Base-by-base conservation (phyloP, 2,797 vertebrate species). In the Amphiprion clarkii region DNA sequence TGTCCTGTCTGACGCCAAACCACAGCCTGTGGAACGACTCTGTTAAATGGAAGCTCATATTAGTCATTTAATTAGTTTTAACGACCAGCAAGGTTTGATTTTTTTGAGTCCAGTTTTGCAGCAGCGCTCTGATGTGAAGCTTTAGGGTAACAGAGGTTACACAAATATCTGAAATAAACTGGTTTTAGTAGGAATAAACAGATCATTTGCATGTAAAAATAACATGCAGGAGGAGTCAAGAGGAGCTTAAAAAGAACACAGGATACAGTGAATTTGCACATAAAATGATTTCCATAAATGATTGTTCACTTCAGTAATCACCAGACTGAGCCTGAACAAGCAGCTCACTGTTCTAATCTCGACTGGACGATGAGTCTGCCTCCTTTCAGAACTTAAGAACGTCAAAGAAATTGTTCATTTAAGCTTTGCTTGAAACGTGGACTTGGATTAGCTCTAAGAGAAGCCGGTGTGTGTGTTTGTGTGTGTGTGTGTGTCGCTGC, bases 381-480 rank as follows among this genome's bases (percentile, higher is more conserved):
- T 60, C 53, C 27, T 42, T 66, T 68, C 11, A 68, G 63, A 42
- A 58, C 13, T 33, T 31, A 3, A 17, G 16, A 66, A 65, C 21
- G 46, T 12, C 29, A 76, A 67, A 42, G 11, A 85, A 82, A 82
- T 74, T 71, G 59, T 68, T 81, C 3, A 63, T 78, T 72, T 62
- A 10, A 51, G 75, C 42, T 75, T 78, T 46, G 61, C 68, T 75
- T 63, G 16, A 82, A 79, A 67, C 52, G 19, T n/a, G 52, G 33
- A 56, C 31, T 76, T 68, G 5, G 3, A 84, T 90, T 87, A 55
- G 58, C 67, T 51, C 69, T 71, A 83, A 72, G 71, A 83, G 71
- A 44, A 6, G 62, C 59, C 21, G 6, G 6, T 7, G 31, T 75
- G 31, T 76, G 51, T 54, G 51, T 58, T 33, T 71, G 27, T 49